Base-by-base conservation (phyloP, 2,797 vertebrate species). In the Gymnoscopelus microlampas region DNA sequence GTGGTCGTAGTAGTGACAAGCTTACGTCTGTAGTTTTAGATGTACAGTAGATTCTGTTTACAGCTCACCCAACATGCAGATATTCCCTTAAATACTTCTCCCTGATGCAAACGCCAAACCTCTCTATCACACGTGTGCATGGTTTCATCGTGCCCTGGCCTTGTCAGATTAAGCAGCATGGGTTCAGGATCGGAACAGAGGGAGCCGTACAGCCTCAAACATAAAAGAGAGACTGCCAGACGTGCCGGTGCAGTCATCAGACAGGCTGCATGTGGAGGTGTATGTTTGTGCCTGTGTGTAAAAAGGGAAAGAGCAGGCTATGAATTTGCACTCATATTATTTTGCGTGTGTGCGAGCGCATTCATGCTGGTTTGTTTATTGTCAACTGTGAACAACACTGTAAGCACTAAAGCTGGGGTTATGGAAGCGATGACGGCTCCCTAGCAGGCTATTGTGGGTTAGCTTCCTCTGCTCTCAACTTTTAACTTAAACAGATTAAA, bases 101-200 rank as follows among this genome's bases (percentile, higher is more conserved):
- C 26, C 26, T 29, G 26, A 29, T 29, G 24, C 51, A 62, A 51
- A 29, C 39, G n/a, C 11, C 53, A 13, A 48, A 53, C 48, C 32
- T 60, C 69, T 64, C 62, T 68, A 77, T 74, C 64, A 39, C n/a
- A 64, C 15, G 54, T 14, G 32, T 10, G 32, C 78, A 66, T 35
- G 44, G n/a, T 35, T 24, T 32, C 26, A 1, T 4, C 13, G 23
- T 32, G 32, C 11, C 63, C 63, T 83, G 80, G 80, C 70, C 71
- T 75, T 80, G 75, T 85, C 87, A 85, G 86, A 88, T 90, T 87
- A 85, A 88, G 71, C 83, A 82, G 80, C 78, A 81, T 75, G 82
- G 80, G 63, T 49, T 8, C 81, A 0, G 12, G 87, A 87, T 89
- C 85, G 85, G 55, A 75, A 75, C 54, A 60, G 35, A 49, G 71